Evolutionary conservation across 2,113 vertebrate genomes (phyloP).

Genomic region (Mystacornis crossleyi): DNA sequence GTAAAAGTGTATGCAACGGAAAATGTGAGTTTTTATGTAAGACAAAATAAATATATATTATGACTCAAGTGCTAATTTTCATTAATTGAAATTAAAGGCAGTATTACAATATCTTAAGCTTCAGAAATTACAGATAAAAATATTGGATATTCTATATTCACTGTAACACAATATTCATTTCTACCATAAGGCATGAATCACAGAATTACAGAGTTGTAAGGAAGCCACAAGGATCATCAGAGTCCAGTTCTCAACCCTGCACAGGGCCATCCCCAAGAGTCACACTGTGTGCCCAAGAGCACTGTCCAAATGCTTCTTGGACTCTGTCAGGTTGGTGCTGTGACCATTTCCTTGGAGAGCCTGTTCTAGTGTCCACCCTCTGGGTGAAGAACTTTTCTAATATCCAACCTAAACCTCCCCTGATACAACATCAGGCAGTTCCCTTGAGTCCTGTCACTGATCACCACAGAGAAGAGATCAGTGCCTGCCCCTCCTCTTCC

Average conservation of each 20-base stretch:
- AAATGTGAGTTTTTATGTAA: not conserved
- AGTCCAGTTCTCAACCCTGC: rapidly evolving
- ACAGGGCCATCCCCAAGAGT: not conserved
- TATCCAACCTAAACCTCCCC: not conserved
- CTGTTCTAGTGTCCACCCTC: too few relatives aligned
- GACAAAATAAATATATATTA: not conserved
- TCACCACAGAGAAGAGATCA: not conserved
- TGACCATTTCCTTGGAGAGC: not conserved
- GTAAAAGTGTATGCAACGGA: not conserved
- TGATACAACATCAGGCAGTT: not conserved
- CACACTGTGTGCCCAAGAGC: rapidly evolving
- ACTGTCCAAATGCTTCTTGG: not conserved
- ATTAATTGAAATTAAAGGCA: not conserved
- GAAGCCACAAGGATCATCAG: not conserved
- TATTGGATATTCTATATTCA: not conserved
- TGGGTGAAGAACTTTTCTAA: not conserved
- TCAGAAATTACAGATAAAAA: not conserved
- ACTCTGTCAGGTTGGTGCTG: not conserved
- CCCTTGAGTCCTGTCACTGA: rapidly evolving
- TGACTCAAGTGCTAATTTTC: not conserved
- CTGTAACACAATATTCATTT: not conserved
- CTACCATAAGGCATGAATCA: not conserved
- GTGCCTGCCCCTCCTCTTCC: not conserved
- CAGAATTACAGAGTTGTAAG: not conserved
- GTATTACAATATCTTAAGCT: not conserved